These are phyloP conservation scores for Brachymystax lenok DNA, from an alignment of 2,797 vertebrate genomes.

Conservation along the genomic window DNA sequence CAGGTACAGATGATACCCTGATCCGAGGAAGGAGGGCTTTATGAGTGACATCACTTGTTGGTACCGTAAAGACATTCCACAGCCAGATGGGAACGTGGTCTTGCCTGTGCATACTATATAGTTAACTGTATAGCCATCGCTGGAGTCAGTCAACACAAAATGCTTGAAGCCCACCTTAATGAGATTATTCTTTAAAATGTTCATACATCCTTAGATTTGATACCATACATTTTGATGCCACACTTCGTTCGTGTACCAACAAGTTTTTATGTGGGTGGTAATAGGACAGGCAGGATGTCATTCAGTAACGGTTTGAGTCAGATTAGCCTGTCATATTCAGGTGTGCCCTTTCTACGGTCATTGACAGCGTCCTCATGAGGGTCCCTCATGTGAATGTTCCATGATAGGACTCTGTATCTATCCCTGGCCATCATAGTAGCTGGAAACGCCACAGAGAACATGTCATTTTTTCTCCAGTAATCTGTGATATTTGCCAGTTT, in stretches of 20 bases:
- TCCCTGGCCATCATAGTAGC: not conserved
- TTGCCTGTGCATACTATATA: constrained; percentile 17
- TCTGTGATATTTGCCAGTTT: not conserved
- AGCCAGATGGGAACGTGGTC: not conserved
- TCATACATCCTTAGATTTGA: not conserved
- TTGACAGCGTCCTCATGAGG: constrained; percentile 8
- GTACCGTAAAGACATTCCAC: constrained; percentile 6
- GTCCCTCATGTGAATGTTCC: constrained; percentile 18
- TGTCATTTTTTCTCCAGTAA: constrained; percentile 2
- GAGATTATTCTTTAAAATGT: constrained; percentile 8
- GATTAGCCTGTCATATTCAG: not conserved
- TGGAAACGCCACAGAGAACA: not conserved
- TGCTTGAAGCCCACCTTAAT: not conserved
- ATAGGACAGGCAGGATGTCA: not conserved
- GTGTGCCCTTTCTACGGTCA: not conserved
- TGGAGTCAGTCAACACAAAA: not conserved
- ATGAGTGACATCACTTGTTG: constrained; percentile 19
- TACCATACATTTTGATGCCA: constrained; percentile 7
- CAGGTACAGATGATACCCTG: constrained; percentile 16
- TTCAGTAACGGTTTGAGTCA: constrained; percentile 5
- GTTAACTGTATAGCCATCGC: constrained; percentile 2
- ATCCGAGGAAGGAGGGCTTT: not conserved
- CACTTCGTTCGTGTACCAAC: constrained; percentile 27
- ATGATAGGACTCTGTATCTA: not conserved
- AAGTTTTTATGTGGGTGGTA: constrained; percentile 25